A percentile compares a stretch with the other conserved stretches of the same genome.
These are phyloP conservation scores for Protobothrops mucrosquamatus DNA, from an alignment of 2,113 vertebrate genomes.

Conservation along the genomic window DNA sequence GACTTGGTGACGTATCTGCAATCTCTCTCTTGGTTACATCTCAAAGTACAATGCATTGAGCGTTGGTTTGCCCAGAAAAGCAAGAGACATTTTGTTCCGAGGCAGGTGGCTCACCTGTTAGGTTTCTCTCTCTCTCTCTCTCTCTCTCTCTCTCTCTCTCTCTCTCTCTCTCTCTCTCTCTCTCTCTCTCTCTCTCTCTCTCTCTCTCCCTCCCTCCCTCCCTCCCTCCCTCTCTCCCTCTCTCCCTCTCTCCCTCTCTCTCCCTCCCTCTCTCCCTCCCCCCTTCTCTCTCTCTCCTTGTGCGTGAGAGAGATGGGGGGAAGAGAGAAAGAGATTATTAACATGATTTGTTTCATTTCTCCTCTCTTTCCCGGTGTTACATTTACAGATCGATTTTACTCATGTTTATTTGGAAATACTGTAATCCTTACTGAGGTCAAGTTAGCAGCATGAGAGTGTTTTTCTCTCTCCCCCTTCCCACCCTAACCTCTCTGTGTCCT, in stretches of 20 bases:
- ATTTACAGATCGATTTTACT: neutral
- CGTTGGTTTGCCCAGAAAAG: neutral
- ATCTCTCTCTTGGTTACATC: neutral
- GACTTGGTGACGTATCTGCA: neutral
- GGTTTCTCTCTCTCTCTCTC: neutral
- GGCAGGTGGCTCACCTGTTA: neutral
- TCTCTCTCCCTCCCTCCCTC: no score
- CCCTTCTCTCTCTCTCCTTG: neutral
- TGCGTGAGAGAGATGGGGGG: neutral
- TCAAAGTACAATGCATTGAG: neutral
- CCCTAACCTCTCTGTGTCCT: neutral
- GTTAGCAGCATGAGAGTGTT: neutral
- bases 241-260: no score
- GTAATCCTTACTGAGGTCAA: neutral
- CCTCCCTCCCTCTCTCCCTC: no score
- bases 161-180: neutral
- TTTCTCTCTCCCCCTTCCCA: neutral
- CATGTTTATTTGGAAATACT: neutral
- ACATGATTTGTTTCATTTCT: neutral
- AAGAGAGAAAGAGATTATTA: neutral
- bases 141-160: neutral
- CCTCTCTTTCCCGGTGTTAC: neutral
- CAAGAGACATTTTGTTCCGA: neutral
- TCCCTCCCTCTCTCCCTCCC: no score
- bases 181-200: neutral